Conservation (phyloP, 2,797 vertebrate genomes). For the Darevskia nairensis region DNA sequence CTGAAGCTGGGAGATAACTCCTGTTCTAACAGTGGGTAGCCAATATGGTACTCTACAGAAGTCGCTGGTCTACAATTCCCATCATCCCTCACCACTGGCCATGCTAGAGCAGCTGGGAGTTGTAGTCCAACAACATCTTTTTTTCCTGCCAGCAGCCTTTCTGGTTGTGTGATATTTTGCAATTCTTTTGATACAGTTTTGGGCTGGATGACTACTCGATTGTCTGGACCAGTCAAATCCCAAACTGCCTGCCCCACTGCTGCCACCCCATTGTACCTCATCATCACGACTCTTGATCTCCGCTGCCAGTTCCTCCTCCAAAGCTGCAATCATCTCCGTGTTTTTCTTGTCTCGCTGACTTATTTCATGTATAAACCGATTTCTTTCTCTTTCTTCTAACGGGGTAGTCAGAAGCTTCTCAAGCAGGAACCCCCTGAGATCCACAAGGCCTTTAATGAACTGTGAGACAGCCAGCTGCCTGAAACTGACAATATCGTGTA, state of each 20-base stretch:
- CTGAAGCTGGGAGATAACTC: no score
- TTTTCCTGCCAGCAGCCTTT: no score
- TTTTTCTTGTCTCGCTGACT: slow-evolving; percentile 55
- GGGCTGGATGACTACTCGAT: no score
- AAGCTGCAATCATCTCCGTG: slow-evolving; percentile 50
- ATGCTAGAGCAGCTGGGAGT: no score
- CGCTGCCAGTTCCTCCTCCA: slow-evolving; percentile 67
- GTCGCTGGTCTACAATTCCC: no score
- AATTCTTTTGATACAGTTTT: no score
- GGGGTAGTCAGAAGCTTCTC: slow-evolving; percentile 80
- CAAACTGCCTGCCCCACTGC: not conserved
- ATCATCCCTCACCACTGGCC: no score
- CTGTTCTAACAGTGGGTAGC: no score
- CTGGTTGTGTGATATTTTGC: no score
- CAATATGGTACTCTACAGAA: no score
- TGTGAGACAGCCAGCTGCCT: slow-evolving; percentile 41
- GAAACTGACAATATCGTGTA: slow-evolving; percentile 53
- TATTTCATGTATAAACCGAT: slow-evolving; percentile 65
- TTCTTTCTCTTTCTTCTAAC: slow-evolving; percentile 74
- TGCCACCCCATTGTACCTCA: slow-evolving; percentile 69
- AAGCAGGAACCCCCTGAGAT: slow-evolving; percentile 76
- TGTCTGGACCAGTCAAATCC: not conserved
- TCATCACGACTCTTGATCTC: slow-evolving; percentile 66
- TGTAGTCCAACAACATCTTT: no score
- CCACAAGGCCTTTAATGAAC: slow-evolving; percentile 75